A percentile compares a stretch with the other conserved stretches of the same genome.
Evolutionary conservation across 2,113 vertebrate species (phyloP).

Genomic region (Cyphomyrus plagiostoma): DNA sequence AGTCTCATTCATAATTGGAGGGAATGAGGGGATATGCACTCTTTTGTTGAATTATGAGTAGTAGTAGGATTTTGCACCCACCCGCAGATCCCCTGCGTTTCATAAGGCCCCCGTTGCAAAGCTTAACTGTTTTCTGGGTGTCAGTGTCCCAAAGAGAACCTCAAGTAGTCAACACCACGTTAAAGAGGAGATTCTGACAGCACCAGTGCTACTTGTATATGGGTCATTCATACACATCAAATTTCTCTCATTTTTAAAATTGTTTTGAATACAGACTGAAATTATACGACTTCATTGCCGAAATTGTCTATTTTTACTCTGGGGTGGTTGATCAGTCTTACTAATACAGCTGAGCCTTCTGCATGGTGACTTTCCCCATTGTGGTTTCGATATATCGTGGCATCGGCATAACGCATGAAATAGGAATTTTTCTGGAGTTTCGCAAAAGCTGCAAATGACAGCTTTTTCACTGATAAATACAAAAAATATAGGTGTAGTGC

Average conservation of each 20-base stretch:
- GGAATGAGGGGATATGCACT: neutral
- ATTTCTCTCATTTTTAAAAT: neutral
- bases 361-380: neutral
- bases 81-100: neutral
- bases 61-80: neutral
- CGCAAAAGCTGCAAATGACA: neutral
- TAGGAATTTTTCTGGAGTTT: neutral
- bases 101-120: neutral
- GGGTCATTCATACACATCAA: neutral
- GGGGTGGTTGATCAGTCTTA: neutral
- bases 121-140: neutral
- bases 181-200: neutral
- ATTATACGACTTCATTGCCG: neutral
- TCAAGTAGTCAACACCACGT: neutral
- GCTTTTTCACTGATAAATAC: neutral
- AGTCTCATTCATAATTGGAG: neutral
- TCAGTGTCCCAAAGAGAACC: neutral
- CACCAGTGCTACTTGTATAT: neutral
- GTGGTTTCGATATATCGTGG: neutral
- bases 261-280: no score
- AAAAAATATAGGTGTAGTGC: neutral
- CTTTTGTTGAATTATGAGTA: neutral
- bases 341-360: neutral
- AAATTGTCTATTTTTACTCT: neutral
- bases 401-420: neutral